phyloP scores from a whole-genome alignment of 2,113 vertebrate genomes.

The Chaetops frenatus region DNA sequence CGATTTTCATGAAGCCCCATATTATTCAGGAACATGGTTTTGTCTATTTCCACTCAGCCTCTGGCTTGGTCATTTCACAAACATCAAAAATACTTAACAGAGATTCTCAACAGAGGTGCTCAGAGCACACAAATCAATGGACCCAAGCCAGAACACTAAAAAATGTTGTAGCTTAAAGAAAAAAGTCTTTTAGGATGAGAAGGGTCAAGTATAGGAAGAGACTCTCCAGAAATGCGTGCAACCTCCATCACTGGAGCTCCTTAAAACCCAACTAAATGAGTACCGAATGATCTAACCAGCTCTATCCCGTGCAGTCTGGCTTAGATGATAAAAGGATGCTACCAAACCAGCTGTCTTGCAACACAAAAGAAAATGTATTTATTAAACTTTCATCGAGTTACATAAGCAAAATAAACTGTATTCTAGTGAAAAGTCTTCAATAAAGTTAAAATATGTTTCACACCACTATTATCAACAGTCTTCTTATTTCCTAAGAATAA shows the following conservation, averaged over 20 bases:
- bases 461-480: background rate
- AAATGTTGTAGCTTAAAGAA: background rate
- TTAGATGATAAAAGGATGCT: background rate
- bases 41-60: background rate
- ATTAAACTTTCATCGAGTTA: background rate
- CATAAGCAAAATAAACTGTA: background rate
- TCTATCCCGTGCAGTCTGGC: background rate
- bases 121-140: background rate
- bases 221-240: background rate
- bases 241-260: background rate
- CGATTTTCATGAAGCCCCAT: background rate
- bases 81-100: background rate
- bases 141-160: background rate
- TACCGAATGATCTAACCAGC: background rate
- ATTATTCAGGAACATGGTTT: background rate
- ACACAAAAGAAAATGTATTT: background rate
- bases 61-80: background rate
- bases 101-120: background rate
- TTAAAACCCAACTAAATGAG: background rate
- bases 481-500: background rate
- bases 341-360: background rate
- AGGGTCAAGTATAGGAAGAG: background rate
- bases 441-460: background rate
- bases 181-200: background rate
- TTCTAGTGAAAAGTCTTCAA: background rate